phyloP scores from a whole-genome alignment of 2,888 invertebrate genomes.

The Tetragonisca angustula region DNA sequence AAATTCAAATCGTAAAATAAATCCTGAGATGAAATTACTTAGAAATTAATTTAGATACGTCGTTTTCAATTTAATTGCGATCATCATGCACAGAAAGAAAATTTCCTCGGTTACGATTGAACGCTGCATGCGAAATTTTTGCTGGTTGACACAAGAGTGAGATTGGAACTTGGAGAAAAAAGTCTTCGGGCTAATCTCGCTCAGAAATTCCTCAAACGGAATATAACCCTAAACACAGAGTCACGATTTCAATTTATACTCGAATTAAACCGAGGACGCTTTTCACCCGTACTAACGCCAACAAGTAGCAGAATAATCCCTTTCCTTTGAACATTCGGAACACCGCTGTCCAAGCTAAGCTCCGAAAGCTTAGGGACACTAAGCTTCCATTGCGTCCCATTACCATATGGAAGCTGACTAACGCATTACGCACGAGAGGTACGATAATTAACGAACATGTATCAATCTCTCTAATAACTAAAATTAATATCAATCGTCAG shows the following conservation, averaged over 20 bases:
- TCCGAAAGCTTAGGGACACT: slow-evolving; percentile 5
- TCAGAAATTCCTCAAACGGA: neutral
- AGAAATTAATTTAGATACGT: neutral
- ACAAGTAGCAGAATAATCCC: slow-evolving; percentile 27
- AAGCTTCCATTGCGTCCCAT: neutral
- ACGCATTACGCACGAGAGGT: slow-evolving; percentile 2
- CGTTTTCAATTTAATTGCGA: neutral
- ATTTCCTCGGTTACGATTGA: neutral
- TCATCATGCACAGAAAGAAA: neutral
- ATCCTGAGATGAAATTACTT: too few relatives aligned
- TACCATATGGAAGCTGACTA: slow-evolving; percentile 7
- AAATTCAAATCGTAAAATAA: neutral
- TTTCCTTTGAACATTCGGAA: slow-evolving; percentile 1
- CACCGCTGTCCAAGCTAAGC: slow-evolving; percentile 36
- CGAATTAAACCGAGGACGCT: neutral
- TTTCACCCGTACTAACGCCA: slow-evolving; percentile 5
- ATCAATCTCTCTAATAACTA: neutral
- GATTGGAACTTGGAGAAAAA: too few relatives aligned
- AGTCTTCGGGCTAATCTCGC: too few relatives aligned
- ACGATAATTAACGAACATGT: neutral
- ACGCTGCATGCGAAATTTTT: too few relatives aligned
- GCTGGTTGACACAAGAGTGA: too few relatives aligned
- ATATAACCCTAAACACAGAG: neutral
- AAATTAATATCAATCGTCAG: neutral
- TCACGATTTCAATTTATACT: neutral